phyloP scores from a whole-genome alignment of 2,888 invertebrate species.

The Hoplodrina ambigua region DNA sequence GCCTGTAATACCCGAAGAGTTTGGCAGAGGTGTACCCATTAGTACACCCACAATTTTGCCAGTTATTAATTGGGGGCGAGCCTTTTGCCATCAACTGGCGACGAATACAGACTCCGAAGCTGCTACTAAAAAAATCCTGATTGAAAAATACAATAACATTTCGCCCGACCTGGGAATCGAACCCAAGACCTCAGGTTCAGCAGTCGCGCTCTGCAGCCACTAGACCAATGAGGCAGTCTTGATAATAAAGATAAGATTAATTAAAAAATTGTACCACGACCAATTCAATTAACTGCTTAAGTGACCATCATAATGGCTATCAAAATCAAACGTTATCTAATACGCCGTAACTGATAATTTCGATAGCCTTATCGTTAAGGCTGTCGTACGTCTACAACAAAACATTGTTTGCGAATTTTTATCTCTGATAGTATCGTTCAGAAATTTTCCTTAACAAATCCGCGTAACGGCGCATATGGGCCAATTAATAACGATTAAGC shows the following conservation, averaged over 20 bases:
- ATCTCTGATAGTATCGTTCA: conserved; percentile 46
- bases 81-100: too few relatives aligned
- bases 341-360: conserved; percentile 22
- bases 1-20: too few relatives aligned
- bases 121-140: too few relatives aligned
- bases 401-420: conserved; percentile 49
- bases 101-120: too few relatives aligned
- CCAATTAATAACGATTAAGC: conserved; percentile 51
- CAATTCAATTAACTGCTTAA: conserved; percentile 17
- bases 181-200: too few relatives aligned
- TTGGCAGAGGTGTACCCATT: too few relatives aligned
- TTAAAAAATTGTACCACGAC: not conserved
- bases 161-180: too few relatives aligned
- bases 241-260: not conserved
- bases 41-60: too few relatives aligned
- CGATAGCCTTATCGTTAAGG: conserved; percentile 53
- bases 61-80: too few relatives aligned
- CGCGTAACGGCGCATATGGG: conserved; percentile 35
- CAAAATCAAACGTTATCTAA: conserved; percentile 36
- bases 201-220: too few relatives aligned
- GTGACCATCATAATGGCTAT: conserved; percentile 17
- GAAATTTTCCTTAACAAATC: conserved; percentile 57
- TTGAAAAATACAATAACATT: too few relatives aligned
- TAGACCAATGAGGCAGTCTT: too few relatives aligned
- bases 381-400: conserved; percentile 66